phyloP scores from a whole-genome alignment of 2,888 invertebrate genomes.

The Andrena haemorrhoa region DNA sequence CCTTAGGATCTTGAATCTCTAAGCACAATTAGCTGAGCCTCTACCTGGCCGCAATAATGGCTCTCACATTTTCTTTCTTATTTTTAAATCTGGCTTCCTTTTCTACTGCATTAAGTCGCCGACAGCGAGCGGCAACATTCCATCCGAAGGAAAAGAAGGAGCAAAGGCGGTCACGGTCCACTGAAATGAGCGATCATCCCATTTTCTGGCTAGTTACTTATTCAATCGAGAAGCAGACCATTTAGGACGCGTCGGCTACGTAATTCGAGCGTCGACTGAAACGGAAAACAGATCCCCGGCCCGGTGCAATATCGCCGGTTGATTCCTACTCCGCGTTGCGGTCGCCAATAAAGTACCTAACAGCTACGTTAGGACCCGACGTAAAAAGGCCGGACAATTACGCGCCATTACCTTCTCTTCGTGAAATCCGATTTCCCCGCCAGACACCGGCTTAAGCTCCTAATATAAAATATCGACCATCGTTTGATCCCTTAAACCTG shows the following conservation, averaged over 20 bases:
- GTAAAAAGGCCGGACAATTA: conserved; percentile 75
- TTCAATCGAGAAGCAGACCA: conserved; percentile 47
- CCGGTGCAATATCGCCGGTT: conserved; percentile 59
- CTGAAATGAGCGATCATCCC: conserved; percentile 24
- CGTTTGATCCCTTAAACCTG: conserved; percentile 53
- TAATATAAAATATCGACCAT: conserved; percentile 44
- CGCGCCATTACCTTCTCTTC: conserved; percentile 48
- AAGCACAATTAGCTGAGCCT: too few relatives aligned
- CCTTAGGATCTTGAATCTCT: too few relatives aligned
- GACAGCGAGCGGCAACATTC: conserved; percentile 11
- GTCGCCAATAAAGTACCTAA: conserved; percentile 64
- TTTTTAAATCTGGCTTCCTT: background rate
- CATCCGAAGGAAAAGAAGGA: background rate
- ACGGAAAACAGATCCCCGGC: conserved; percentile 61
- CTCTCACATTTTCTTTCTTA: background rate
- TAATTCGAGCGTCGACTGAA: conserved; percentile 39
- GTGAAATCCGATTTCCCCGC: conserved; percentile 45
- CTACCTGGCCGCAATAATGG: too few relatives aligned
- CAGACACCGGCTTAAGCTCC: conserved; percentile 19
- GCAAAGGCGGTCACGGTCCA: background rate
- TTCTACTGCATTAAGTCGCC: background rate
- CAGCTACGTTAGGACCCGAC: conserved; percentile 44
- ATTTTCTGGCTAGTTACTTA: conserved; percentile 65
- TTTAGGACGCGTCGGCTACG: conserved; percentile 15
- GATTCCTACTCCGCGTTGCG: conserved; percentile 64